These are phyloP conservation scores for Oscheius sp. DNA, from an alignment of 2,888 invertebrate genomes.

Conservation along the genomic window DNA sequence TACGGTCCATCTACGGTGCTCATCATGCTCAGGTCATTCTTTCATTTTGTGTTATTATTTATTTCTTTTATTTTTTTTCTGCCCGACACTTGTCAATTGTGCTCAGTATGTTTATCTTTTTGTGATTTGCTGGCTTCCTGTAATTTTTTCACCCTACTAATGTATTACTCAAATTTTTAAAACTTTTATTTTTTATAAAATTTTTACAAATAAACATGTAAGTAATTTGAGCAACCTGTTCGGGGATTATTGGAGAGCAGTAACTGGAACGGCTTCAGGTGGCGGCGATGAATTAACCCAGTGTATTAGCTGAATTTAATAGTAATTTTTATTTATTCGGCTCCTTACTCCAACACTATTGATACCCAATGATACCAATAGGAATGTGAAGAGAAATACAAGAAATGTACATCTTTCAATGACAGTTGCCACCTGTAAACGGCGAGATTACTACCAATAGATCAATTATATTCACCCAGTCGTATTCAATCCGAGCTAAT, in stretches of 20 bases:
- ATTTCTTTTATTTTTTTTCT: slow-evolving; percentile 5
- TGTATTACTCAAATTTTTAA: background rate
- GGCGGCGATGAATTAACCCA: slow-evolving; percentile 38
- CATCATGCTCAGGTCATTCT: slow-evolving; percentile 30
- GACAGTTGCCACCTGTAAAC: slow-evolving; percentile 35
- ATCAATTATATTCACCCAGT: slow-evolving; percentile 33
- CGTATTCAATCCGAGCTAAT: slow-evolving; percentile 42
- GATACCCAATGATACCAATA: slow-evolving; percentile 39
- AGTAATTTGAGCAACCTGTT: too few species aligned
- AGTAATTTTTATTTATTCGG: background rate
- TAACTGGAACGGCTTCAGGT: slow-evolving; percentile 4
- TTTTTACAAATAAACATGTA: slow-evolving; percentile 12
- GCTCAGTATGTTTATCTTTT: background rate
- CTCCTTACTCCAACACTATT: slow-evolving; percentile 31
- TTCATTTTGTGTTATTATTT: slow-evolving; percentile 21
- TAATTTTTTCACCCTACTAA: background rate
- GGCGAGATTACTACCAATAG: too few species aligned
- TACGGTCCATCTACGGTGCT: slow-evolving; percentile 29
- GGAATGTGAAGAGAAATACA: slow-evolving; percentile 39
- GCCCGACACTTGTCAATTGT: background rate
- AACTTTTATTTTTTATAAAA: background rate
- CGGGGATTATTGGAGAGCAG: slow-evolving; percentile 3
- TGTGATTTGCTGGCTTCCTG: background rate
- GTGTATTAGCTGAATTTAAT: slow-evolving; percentile 19
- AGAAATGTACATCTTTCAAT: slow-evolving; percentile 44